Conservation (phyloP, 2,797 vertebrate genomes). For the Silurus lanzhouensis region DNA sequence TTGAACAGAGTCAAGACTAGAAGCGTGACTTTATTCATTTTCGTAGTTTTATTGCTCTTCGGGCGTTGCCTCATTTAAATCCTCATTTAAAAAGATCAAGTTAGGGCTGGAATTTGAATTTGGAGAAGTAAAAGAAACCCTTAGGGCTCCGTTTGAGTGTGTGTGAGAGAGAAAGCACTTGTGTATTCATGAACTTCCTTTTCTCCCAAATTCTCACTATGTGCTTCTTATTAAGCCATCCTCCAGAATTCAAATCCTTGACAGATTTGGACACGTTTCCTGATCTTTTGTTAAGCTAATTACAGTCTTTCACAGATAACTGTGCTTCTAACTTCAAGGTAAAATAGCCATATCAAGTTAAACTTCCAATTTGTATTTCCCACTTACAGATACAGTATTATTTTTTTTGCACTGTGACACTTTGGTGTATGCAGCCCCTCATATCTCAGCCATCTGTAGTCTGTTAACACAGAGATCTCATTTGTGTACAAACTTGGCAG, state of each 20-base stretch:
- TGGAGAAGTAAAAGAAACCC: slow-evolving; percentile 43
- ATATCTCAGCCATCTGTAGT: slow-evolving; percentile 20
- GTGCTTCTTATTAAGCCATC: slow-evolving; percentile 22
- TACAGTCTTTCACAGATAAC: neutral
- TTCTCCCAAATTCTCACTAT: neutral
- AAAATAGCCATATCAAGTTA: neutral
- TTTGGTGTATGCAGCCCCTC: neutral
- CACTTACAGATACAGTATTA: neutral
- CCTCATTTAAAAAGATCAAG: slow-evolving; percentile 36
- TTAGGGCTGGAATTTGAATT: slow-evolving; percentile 44
- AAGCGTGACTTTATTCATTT: slow-evolving; percentile 16
- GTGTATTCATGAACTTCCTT: slow-evolving; percentile 13
- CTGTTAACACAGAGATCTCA: slow-evolving; percentile 18
- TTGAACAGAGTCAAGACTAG: neutral
- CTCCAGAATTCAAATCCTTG: slow-evolving; percentile 5
- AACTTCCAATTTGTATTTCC: neutral
- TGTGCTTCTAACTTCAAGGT: slow-evolving; percentile 1
- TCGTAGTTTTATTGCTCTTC: slow-evolving; percentile 22
- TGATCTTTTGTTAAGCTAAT: neutral
- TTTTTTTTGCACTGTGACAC: neutral
- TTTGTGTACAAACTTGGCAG: slow-evolving; percentile 26
- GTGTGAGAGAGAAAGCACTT: slow-evolving; percentile 5
- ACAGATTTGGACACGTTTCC: slow-evolving; percentile 9
- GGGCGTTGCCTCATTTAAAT: slow-evolving; percentile 40
- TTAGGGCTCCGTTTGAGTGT: slow-evolving; percentile 23